Conservation (phyloP, 1,140 invertebrate genomes). For the Charaxes varanes region DNA sequence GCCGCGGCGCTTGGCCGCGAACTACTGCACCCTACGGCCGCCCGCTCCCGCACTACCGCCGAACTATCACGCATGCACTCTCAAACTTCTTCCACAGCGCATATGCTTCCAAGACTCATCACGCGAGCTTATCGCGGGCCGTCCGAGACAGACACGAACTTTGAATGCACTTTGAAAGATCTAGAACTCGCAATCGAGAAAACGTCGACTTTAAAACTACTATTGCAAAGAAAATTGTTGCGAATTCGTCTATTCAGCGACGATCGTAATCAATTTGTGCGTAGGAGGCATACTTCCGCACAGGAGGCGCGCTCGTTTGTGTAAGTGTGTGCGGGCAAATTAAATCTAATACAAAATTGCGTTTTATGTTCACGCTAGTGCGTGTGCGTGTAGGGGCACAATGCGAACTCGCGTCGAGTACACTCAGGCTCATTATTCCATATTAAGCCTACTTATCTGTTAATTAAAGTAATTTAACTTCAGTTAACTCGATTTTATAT, state of each 20-base stretch:
- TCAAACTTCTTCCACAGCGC: constrained; percentile 2
- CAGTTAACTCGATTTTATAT: too few species aligned
- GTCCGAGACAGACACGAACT: not conserved
- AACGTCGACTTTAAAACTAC: too few species aligned
- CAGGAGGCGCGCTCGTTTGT: constrained; percentile 26
- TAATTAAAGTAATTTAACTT: not conserved
- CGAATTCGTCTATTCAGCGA: constrained; percentile 18
- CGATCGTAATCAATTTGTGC: constrained; percentile 71
- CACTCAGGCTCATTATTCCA: constrained; percentile 37
- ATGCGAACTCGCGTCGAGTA: constrained; percentile 56
- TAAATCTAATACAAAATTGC: constrained; percentile 74
- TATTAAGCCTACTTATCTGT: constrained; percentile 32
- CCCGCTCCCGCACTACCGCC: constrained; percentile 24
- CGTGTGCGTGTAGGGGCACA: constrained; percentile 59
- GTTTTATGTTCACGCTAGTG: constrained; percentile 68
- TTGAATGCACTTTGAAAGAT: not conserved
- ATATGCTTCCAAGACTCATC: not conserved
- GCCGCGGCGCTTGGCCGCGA: constrained; percentile 46
- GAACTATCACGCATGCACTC: constrained; percentile 55
- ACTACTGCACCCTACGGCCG: constrained; percentile 30
- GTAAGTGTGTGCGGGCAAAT: constrained; percentile 54
- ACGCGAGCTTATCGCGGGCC: not conserved
- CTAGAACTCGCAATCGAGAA: too few species aligned
- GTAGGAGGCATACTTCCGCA: constrained; percentile 58
- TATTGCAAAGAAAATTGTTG: too few species aligned